Conservation (phyloP, 2,888 invertebrate species). For the Oegoconia quadripuncta region DNA sequence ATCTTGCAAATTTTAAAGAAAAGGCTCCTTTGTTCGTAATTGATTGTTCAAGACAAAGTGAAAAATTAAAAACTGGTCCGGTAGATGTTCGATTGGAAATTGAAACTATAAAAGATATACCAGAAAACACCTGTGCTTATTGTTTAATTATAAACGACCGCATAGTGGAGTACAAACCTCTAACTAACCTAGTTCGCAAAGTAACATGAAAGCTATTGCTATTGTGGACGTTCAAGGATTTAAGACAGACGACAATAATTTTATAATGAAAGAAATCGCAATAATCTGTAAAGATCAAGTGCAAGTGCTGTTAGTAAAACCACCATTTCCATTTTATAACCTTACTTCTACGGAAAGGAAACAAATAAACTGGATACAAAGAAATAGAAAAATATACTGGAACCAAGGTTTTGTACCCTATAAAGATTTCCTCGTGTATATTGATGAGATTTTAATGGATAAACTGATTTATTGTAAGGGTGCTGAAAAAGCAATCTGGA, state of each 20-base stretch:
- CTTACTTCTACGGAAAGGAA: too few relatives aligned
- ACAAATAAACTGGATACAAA: too few relatives aligned
- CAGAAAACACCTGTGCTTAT: slow-evolving; percentile 24
- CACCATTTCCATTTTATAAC: too few relatives aligned
- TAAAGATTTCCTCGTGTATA: too few relatives aligned
- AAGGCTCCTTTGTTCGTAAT: slow-evolving; percentile 25
- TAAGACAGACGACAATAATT: slow-evolving; percentile 4
- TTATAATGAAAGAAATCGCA: slow-evolving; percentile 8
- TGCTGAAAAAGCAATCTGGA: too few relatives aligned
- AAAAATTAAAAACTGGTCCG: slow-evolving; percentile 24
- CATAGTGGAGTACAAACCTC: slow-evolving; percentile 23
- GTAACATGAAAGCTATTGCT: slow-evolving; percentile 1
- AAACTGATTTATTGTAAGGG: too few relatives aligned
- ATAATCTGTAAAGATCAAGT: neutral
- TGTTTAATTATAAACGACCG: slow-evolving; percentile 27
- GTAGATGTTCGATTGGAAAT: slow-evolving; percentile 28
- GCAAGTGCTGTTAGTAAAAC: neutral
- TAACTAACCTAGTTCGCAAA: slow-evolving; percentile 17
- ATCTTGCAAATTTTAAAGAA: slow-evolving; percentile 9
- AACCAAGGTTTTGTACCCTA: too few relatives aligned
- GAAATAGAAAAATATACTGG: too few relatives aligned
- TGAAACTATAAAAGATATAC: slow-evolving; percentile 19
- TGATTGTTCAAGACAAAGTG: slow-evolving; percentile 27
- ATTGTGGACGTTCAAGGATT: slow-evolving; percentile 10
- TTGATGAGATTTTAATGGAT: too few relatives aligned